These are phyloP conservation scores for Lasiurus cinereus DNA, from an alignment of 2,113 vertebrate genomes.

Conservation along the genomic window DNA sequence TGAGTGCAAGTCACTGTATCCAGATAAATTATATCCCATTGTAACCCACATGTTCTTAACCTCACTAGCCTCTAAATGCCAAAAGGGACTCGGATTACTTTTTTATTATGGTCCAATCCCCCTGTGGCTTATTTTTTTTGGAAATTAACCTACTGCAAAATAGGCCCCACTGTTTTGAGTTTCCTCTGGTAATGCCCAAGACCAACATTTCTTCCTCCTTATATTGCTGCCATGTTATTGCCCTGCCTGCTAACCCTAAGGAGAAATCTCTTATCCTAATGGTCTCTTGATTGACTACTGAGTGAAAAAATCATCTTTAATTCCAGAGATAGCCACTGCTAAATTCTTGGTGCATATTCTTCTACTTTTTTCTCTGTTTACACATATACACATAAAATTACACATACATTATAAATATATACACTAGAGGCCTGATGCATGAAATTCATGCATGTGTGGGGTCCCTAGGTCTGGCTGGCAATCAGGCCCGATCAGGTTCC, in stretches of 20 bases:
- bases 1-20: background rate
- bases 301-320: background rate
- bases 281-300: background rate
- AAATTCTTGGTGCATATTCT: constrained; percentile 13
- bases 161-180: background rate
- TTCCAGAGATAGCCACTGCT: background rate
- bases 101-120: background rate
- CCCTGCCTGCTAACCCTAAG: background rate
- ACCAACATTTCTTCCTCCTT: background rate
- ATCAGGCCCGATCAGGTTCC: too few relatives aligned
- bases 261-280: background rate
- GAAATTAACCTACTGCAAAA: background rate
- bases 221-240: background rate
- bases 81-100: background rate
- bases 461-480: too few relatives aligned
- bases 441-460: too few relatives aligned
- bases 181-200: background rate
- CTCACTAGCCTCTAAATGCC: background rate
- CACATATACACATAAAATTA: background rate
- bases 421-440: background rate
- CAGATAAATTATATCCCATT: background rate
- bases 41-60: background rate
- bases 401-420: background rate
- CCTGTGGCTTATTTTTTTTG: background rate
- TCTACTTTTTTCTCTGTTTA: background rate